Evolutionary conservation across 2,797 vertebrate species (phyloP).

Genomic region (Malurus leucopterus): DNA sequence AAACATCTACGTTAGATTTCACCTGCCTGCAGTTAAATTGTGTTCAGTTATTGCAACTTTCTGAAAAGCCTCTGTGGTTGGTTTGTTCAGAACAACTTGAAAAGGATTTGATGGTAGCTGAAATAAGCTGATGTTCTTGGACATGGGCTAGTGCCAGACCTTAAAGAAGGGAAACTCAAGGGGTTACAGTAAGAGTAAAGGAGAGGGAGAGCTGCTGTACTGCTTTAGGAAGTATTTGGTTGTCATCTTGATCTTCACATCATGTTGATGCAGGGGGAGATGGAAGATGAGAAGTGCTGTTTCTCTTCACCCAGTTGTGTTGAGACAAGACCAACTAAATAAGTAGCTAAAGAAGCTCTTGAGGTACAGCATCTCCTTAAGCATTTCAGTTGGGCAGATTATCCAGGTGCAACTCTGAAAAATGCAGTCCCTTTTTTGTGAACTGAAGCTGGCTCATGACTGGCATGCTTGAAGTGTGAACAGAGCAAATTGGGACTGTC

Average conservation of each 20-base stretch:
- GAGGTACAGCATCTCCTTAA: neutral
- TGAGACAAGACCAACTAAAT: neutral
- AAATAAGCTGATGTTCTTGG: neutral
- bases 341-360: neutral
- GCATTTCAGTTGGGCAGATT: neutral
- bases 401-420: neutral
- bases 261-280: rapidly evolving
- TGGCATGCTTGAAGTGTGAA: neutral
- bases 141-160: neutral
- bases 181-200: neutral
- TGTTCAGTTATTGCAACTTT: neutral
- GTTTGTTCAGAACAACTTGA: neutral
- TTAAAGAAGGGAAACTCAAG: neutral
- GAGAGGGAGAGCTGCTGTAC: neutral
- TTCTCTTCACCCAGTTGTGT: neutral
- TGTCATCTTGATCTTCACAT: neutral
- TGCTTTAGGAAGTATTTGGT: neutral
- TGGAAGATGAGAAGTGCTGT: neutral
- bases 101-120: neutral
- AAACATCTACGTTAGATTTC: neutral
- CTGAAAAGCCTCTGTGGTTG: neutral
- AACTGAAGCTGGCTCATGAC: neutral
- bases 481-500: neutral
- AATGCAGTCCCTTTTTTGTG: neutral
- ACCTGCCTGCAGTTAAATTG: neutral